Evolutionary conservation across 2,113 vertebrate genomes (phyloP).

Genomic region (Bothrops jararaca): DNA sequence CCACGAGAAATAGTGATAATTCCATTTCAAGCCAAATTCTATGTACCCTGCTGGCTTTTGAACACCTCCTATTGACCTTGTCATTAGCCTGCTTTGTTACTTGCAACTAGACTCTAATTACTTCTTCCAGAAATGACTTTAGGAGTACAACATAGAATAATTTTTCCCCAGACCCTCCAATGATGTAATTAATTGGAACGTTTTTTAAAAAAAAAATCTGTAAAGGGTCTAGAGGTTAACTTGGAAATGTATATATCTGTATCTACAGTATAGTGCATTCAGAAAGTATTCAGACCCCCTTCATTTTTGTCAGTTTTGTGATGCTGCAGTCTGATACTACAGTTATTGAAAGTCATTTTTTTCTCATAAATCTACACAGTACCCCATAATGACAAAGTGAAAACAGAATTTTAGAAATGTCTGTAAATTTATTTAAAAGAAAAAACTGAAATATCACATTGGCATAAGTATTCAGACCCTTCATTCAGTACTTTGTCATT

Average conservation of each 20-base stretch:
- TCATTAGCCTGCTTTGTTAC: not conserved
- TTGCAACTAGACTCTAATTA: conserved; percentile 41
- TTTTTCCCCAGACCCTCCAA: not conserved
- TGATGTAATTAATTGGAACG: conserved; percentile 32
- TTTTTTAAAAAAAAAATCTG: conserved; percentile 5
- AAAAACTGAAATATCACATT: too few relatives aligned
- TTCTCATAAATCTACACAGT: too few relatives aligned
- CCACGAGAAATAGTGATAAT: not conserved
- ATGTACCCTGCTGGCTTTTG: not conserved
- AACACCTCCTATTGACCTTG: not conserved
- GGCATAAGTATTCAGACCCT: too few relatives aligned
- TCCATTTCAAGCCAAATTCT: not conserved
- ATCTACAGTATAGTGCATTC: not conserved
- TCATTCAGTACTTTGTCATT: too few relatives aligned
- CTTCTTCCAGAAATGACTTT: conserved; percentile 24
- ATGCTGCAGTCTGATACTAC: too few relatives aligned
- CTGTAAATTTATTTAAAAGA: too few relatives aligned
- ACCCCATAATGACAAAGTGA: too few relatives aligned
- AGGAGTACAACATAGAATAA: not conserved
- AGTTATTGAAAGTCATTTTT: too few relatives aligned
- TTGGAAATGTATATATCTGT: conserved; percentile 38
- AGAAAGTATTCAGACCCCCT: too few relatives aligned
- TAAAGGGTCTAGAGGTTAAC: conserved; percentile 49
- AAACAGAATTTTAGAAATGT: too few relatives aligned
- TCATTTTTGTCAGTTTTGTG: too few relatives aligned